Percentiles rank a stretch among this genome's conserved stretches.
Conservation (phyloP, 2,797 vertebrate species). For the Tragelaphus eurycerus region DNA sequence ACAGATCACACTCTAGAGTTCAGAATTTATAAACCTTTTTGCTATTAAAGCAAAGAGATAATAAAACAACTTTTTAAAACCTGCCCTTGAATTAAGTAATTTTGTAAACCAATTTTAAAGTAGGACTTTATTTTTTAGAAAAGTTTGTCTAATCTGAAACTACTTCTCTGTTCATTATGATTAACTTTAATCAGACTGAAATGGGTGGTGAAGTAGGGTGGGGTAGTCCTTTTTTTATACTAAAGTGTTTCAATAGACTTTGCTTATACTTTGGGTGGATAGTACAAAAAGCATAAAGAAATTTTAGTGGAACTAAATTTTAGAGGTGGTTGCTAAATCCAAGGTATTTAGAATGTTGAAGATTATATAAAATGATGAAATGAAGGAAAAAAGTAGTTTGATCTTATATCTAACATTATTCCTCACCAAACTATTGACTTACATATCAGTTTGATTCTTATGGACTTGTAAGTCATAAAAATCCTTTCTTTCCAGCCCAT, state of each 20-base stretch:
- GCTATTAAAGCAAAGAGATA: neutral
- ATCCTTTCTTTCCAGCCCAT: neutral
- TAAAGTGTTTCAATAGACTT: neutral
- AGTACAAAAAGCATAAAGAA: neutral
- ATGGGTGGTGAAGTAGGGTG: neutral
- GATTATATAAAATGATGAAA: neutral
- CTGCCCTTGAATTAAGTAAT: neutral
- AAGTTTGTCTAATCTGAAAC: conserved; percentile 5
- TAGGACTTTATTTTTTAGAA: neutral
- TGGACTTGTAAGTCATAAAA: conserved; percentile 17
- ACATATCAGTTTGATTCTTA: neutral
- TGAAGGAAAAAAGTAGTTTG: conserved; percentile 11
- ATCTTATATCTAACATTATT: neutral
- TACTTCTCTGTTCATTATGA: neutral
- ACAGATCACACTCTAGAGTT: neutral
- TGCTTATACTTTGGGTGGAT: neutral
- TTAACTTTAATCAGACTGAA: neutral
- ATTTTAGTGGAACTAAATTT: conserved; percentile 19
- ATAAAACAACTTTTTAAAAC: neutral
- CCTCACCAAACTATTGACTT: neutral
- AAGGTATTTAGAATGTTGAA: neutral
- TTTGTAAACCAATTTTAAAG: neutral
- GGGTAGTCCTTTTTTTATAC: neutral
- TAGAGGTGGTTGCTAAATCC: neutral
- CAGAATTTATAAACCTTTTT: neutral